A percentile compares a stretch with the other conserved stretches of the same genome.
Evolutionary conservation across 2,113 vertebrate species (phyloP).

Genomic region (Pleuronectes platessa): DNA sequence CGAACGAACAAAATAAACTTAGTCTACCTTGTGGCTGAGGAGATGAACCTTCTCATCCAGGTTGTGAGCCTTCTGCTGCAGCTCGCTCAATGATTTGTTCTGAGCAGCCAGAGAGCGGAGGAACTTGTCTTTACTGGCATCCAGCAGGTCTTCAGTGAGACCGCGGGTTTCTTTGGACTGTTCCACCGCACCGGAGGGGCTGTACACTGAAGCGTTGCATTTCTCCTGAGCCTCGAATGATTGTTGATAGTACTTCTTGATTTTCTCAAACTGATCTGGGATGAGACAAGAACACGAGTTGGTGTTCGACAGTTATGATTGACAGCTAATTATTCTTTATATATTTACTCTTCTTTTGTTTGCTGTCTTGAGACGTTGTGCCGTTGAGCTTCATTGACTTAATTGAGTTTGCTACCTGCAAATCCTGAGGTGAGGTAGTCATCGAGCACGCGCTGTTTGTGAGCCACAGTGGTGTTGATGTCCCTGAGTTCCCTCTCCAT

Average conservation of each 20-base stretch:
- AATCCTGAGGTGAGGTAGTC: constrained; percentile 74
- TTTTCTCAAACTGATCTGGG: constrained; percentile 83
- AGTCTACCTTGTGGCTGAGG: constrained; percentile 73
- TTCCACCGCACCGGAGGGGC: constrained; percentile 68
- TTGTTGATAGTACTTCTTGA: constrained; percentile 73
- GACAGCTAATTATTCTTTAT: background rate
- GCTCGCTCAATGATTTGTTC: constrained; percentile 79
- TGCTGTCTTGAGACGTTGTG: background rate
- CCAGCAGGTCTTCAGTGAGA: constrained; percentile 65
- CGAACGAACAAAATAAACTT: background rate
- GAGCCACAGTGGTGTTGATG: constrained; percentile 79
- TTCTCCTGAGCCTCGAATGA: constrained; percentile 74
- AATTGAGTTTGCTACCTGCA: constrained; percentile 71
- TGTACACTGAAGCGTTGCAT: constrained; percentile 72
- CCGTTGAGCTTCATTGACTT: background rate
- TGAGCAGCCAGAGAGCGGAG: constrained; percentile 68
- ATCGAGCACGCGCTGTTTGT: constrained; percentile 67
- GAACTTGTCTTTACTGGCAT: constrained; percentile 52
- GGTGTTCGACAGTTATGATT: background rate
- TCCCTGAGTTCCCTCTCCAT: constrained; percentile 66
- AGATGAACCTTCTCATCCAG: constrained; percentile 66
- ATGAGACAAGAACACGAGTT: background rate
- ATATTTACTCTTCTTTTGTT: background rate
- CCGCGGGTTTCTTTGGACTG: constrained; percentile 54
- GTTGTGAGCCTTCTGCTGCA: constrained; percentile 71